Conservation (phyloP, 2,797 vertebrate genomes). For the Xenentodon cancila region DNA sequence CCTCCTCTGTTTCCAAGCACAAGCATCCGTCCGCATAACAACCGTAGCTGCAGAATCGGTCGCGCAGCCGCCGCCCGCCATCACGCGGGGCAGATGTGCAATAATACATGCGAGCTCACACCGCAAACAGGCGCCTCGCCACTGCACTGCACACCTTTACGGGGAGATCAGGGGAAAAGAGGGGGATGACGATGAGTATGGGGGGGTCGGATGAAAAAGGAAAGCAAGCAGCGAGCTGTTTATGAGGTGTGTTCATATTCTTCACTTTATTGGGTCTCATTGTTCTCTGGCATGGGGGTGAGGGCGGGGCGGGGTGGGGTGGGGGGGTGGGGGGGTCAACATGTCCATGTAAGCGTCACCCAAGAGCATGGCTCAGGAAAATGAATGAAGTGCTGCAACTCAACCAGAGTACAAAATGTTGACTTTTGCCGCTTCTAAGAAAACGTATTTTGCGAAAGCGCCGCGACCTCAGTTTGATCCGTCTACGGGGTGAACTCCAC, state of each 20-base stretch:
- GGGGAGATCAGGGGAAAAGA: slow-evolving; percentile 50
- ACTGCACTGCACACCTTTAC: slow-evolving; percentile 40
- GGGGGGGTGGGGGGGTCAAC: slow-evolving; percentile 44
- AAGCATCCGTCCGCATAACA: slow-evolving; percentile 41
- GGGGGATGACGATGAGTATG: slow-evolving; percentile 28
- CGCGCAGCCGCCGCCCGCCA: slow-evolving; percentile 18
- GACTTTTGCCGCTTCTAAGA: slow-evolving; percentile 36
- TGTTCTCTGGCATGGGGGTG: slow-evolving; percentile 58
- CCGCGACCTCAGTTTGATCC: no score
- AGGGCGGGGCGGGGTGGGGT: slow-evolving; percentile 50
- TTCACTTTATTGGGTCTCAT: slow-evolving; percentile 65
- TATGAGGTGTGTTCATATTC: slow-evolving; percentile 62
- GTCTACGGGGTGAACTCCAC: no score
- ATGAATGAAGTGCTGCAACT: slow-evolving; percentile 40
- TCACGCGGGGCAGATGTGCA: slow-evolving; percentile 24
- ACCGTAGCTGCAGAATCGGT: slow-evolving; percentile 37
- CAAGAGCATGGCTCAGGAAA: slow-evolving; percentile 53
- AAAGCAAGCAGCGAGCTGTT: slow-evolving; percentile 30
- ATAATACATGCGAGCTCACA: slow-evolving; percentile 69
- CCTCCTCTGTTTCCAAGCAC: slow-evolving; percentile 50
- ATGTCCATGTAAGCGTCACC: slow-evolving; percentile 66
- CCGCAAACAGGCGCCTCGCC: slow-evolving; percentile 34
- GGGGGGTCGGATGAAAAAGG: slow-evolving; percentile 17
- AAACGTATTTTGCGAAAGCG: slow-evolving; percentile 20
- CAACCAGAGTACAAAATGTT: slow-evolving; percentile 14